phyloP scores from a whole-genome alignment of 2,797 vertebrate genomes.

The Oreochromis mossambicus region DNA sequence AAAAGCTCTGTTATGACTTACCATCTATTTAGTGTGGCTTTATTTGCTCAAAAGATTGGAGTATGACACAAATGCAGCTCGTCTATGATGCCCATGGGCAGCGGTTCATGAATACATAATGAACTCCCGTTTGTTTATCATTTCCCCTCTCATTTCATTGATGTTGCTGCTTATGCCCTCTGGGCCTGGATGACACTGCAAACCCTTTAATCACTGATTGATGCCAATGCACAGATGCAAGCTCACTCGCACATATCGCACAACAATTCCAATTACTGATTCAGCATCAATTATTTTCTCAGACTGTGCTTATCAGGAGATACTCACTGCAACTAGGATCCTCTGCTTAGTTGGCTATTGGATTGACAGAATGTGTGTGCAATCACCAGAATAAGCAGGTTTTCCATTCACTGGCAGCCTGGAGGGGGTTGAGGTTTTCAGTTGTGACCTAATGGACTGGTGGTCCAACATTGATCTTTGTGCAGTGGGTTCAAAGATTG shows the following conservation, averaged over 20 bases:
- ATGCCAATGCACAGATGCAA: neutral
- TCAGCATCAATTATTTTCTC: conserved; percentile 32
- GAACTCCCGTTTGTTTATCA: conserved; percentile 40
- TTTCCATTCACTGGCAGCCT: neutral
- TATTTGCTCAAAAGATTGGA: conserved; percentile 21
- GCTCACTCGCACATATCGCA: conserved; percentile 1
- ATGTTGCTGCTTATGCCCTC: conserved; percentile 33
- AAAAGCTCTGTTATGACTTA: neutral
- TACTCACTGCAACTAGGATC: conserved; percentile 10
- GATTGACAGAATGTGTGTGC: neutral
- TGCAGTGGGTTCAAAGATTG: neutral
- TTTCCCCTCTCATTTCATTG: conserved; percentile 33
- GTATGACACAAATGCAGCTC: conserved; percentile 14
- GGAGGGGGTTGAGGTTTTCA: neutral
- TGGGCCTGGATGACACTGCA: conserved; percentile 40
- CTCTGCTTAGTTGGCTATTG: neutral
- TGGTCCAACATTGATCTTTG: neutral
- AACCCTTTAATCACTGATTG: conserved; percentile 34
- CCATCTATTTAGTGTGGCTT: neutral
- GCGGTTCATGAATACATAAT: conserved; percentile 44
- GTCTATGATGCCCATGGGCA: conserved; percentile 7
- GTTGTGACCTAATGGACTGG: neutral
- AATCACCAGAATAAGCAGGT: neutral
- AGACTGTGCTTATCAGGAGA: conserved; percentile 5
- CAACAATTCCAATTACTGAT: conserved; percentile 25